Evolutionary conservation across 2,113 vertebrate genomes (phyloP).

Genomic region (Pseudorectes ferrugineus): DNA sequence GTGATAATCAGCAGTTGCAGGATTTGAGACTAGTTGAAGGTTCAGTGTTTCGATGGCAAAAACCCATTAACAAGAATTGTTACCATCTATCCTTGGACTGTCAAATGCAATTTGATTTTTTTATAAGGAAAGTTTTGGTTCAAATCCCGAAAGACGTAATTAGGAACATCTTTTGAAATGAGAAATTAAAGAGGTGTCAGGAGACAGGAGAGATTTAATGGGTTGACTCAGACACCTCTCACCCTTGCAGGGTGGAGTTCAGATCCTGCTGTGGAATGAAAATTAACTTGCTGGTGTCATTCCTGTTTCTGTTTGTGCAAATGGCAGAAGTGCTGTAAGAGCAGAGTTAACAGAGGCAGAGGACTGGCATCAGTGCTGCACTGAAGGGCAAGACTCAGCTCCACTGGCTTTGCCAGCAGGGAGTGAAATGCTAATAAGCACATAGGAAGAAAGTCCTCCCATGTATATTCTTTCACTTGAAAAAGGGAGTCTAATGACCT

Average conservation of each 20-base stretch:
- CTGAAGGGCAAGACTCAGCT: neutral
- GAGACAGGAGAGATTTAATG: neutral
- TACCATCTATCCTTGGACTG: neutral
- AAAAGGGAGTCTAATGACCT: neutral
- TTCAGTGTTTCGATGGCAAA: neutral
- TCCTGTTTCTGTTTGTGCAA: neutral
- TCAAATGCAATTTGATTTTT: neutral
- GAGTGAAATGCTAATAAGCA: neutral
- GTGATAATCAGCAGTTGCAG: neutral
- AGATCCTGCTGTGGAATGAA: neutral
- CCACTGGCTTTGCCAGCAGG: neutral
- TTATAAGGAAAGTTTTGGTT: neutral
- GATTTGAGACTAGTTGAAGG: neutral
- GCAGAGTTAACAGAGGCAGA: neutral
- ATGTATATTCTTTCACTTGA: neutral
- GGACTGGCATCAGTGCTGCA: neutral
- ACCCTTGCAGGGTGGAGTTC: slow-evolving; percentile 3
- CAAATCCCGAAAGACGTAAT: neutral
- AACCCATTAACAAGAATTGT: neutral
- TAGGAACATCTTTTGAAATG: slow-evolving; percentile 36
- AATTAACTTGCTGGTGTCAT: neutral
- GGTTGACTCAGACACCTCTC: slow-evolving; percentile 14
- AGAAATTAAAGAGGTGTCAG: slow-evolving; percentile 30
- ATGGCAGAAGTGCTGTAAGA: neutral
- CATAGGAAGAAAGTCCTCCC: neutral